Evolutionary conservation across 1,140 invertebrate species (phyloP).

Genomic region (Orius insidiosus): DNA sequence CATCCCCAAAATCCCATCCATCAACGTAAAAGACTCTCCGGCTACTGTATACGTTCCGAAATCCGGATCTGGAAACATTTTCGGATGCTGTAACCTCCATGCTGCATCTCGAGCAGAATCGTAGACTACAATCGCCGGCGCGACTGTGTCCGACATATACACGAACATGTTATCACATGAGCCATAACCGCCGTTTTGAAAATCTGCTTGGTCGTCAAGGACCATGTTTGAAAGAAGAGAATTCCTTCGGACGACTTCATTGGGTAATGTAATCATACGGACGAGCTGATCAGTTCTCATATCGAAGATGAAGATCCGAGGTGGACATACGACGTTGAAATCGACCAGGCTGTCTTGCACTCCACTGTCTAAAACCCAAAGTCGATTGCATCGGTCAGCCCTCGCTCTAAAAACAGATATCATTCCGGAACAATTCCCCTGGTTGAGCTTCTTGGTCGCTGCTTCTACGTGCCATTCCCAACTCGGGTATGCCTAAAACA

Average conservation of each 20-base stretch:
- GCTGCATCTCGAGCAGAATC: constrained; percentile 49
- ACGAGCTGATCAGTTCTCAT: constrained; percentile 28
- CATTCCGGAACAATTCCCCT: constrained; percentile 51
- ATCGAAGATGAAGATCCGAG: constrained; percentile 64
- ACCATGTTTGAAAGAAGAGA: constrained; percentile 58
- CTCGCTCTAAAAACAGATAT: constrained; percentile 58
- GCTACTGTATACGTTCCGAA: constrained; percentile 42
- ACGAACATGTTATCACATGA: constrained; percentile 55
- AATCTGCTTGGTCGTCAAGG: constrained; percentile 38
- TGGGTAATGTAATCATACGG: constrained; percentile 33
- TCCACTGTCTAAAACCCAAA: constrained; percentile 58
- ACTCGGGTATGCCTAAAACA: constrained; percentile 49
- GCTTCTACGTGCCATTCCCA: constrained; percentile 60
- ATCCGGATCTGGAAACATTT: constrained; percentile 66
- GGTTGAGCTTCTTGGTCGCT: constrained; percentile 20
- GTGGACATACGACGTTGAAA: constrained; percentile 52
- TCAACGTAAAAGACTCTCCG: constrained; percentile 45
- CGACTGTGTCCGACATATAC: constrained; percentile 61
- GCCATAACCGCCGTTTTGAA: constrained; percentile 21
- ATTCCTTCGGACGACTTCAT: constrained; percentile 44
- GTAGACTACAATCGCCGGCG: constrained; percentile 54
- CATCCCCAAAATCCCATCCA: constrained; percentile 65
- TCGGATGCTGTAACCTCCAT: constrained; percentile 55
- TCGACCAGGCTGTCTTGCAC: constrained; percentile 55
- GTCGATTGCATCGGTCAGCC: constrained; percentile 51